Evolutionary conservation across 2,888 invertebrate species (phyloP).

Genomic region (Caradrina clavipalpis): DNA sequence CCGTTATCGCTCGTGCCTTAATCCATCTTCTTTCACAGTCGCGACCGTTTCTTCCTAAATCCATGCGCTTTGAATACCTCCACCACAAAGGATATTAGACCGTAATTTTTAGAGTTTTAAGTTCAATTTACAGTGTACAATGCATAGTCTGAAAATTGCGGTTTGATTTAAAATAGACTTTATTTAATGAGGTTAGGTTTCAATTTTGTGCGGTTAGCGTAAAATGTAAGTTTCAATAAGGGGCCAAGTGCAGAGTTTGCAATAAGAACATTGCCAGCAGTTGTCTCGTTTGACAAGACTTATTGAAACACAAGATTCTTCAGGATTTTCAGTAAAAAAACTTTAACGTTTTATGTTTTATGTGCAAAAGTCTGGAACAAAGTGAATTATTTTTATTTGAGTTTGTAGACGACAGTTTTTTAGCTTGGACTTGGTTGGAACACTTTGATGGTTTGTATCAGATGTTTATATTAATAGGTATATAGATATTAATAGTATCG

Average conservation of each 20-base stretch:
- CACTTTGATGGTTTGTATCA: not conserved
- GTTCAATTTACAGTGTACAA: constrained; percentile 31
- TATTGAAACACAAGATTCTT: constrained; percentile 58
- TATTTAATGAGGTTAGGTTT: constrained; percentile 30
- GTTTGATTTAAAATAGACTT: constrained; percentile 38
- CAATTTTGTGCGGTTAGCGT: constrained; percentile 35
- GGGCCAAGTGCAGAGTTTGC: constrained; percentile 53
- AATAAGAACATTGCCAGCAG: constrained; percentile 55
- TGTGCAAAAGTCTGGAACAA: constrained; percentile 52
- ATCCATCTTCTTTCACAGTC: constrained; percentile 58
- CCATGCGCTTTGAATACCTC: constrained; percentile 46
- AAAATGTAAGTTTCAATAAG: constrained; percentile 55
- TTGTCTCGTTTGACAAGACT: constrained; percentile 58
- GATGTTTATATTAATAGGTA: not conserved
- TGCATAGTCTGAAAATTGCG: not conserved
- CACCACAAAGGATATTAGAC: constrained; percentile 32
- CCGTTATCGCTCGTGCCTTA: constrained; percentile 45
- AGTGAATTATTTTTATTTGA: constrained; percentile 56
- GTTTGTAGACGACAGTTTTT: constrained; percentile 35
- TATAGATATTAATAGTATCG: not conserved
- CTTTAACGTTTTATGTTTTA: constrained; percentile 55
- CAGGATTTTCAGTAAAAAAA: constrained; percentile 47
- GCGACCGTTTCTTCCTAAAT: constrained; percentile 36
- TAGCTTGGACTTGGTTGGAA: constrained; percentile 7
- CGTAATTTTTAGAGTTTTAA: constrained; percentile 32